Base-by-base conservation (phyloP, 2,113 vertebrate species). In the Tauraco erythrolophus region DNA sequence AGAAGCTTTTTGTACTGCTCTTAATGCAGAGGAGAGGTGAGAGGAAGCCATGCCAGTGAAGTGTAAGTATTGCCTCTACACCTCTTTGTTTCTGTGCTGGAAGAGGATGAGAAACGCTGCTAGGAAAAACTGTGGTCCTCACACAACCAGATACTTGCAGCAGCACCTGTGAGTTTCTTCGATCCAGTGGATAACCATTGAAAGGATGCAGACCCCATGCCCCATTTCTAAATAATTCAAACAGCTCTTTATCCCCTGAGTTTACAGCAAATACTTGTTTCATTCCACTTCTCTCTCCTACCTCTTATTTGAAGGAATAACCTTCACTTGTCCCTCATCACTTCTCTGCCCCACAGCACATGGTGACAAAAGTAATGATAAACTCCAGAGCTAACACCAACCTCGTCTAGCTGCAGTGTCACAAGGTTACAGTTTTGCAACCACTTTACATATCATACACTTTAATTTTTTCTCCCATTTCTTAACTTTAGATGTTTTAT, bases 231-330 rank as follows among this genome's bases (percentile, higher is more conserved):
- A 97, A 94, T 97, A 94, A 95, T 94, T 93, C 62, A 94, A 89
- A 54, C 28, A 30, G 27, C 6, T 62, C 82, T 88, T 79, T 81
- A 65, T 97, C 92, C 84, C 66, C 60, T 11, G 48, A 90, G 81
- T 94, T 96, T 89, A 88, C 69, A 96, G 88, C 39, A 93, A 92
- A 90, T 96, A 97, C 90, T 97, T 89, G 76, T 96, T 98, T 97
- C 58, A 92, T 96, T 96, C 35, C 48, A 78, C 58, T 97, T 94
- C 30, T 25, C 25, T 78, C 84, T 85, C 31, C 53, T 65, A 54
- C 58, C 62, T 90, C 79, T 97, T 96, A 71, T 89, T 96, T 84
- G 89, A 92, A 94, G 51, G 71, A 95, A 96, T 95, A 96, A 97
- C 95, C 84, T 96, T 97, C 62, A 46, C 16, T 78, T 94, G 33